Conservation (phyloP, 2,797 vertebrate species). For the Pelodytes ibericus region DNA sequence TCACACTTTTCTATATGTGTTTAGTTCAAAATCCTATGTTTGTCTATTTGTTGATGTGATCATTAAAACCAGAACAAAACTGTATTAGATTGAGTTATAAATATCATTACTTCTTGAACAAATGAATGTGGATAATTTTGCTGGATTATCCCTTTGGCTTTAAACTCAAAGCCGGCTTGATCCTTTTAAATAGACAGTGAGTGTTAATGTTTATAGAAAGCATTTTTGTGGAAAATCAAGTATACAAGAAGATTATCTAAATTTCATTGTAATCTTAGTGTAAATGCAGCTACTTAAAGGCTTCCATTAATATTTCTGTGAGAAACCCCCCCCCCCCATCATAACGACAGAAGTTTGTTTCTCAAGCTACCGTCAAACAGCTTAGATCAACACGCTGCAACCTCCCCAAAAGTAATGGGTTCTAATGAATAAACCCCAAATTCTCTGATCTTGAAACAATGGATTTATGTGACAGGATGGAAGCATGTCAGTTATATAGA, state of each 20-base stretch:
- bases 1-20: too few species aligned
- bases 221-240: constrained; percentile 49
- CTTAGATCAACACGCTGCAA: constrained; percentile 2
- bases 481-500: not conserved
- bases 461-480: constrained; percentile 1
- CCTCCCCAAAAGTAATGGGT: not conserved
- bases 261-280: constrained; percentile 45
- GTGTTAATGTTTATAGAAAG: constrained; percentile 42
- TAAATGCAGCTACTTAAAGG: constrained; percentile 51
- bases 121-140: constrained; percentile 41
- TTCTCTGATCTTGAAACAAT: constrained; percentile 16
- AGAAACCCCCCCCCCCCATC: too few species aligned
- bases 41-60: too few species aligned
- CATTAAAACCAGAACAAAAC: not conserved
- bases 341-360: constrained; percentile 9
- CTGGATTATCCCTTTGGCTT: constrained; percentile 43
- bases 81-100: not conserved
- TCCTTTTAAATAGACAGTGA: constrained; percentile 46
- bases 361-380: constrained; percentile 6
- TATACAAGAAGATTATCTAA: constrained; percentile 45
- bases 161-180: constrained; percentile 45
- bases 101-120: constrained; percentile 24
- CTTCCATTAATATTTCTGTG: constrained; percentile 45
- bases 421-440: not conserved
- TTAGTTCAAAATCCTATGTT: too few species aligned